Evolutionary conservation across 1,140 invertebrate species (phyloP), one percentile per base, ranked within the genome.

Genomic region (Trichonephila clavipes): DNA sequence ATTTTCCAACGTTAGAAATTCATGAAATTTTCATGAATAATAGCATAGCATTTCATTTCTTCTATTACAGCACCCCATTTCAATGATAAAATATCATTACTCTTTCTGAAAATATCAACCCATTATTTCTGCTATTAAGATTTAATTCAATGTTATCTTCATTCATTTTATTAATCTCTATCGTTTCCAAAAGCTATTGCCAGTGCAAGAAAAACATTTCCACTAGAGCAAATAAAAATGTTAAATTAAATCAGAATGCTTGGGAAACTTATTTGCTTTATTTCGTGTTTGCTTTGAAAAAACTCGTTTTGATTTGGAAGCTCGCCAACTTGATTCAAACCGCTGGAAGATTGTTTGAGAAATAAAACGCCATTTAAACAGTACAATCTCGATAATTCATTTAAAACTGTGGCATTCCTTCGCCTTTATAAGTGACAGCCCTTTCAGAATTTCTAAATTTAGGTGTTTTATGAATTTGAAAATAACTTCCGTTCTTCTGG

Each of bases 101-200:
- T 77, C 72, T 18, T 40, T 34, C 16, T 8, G 34, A 77, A 77
- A 16, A 77, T 34, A 77, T 40, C 28, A 24, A 77, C 18, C 66
- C 72, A 77, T 77, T 77, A 77, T 7, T 77, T 77, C 24, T 7
- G 72, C 72, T 77, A 40, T 77, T 40, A 77, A 77, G 34, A 77
- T 77, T 77, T 77, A 28, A 77, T 77, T 77, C 34, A 77, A 77
- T 77, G 72, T 77, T 18, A 77, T 24, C 28, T 34, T 28, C 34
- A 77, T 77, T 28, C 72, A 77, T 77, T 77, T 34, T 34, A 28
- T 40, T 77, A 77, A 77, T 77, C 72, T 77, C 72, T 18, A 16
- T 34, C 72, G 18, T 77, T 77, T 77, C 34, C 72, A 77, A 77
- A 34, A 18, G 28, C 62, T 4, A 64, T 64, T 5, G 21, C 21